phyloP scores from a whole-genome alignment of 2,888 invertebrate species.

The Resseliella maxima region DNA sequence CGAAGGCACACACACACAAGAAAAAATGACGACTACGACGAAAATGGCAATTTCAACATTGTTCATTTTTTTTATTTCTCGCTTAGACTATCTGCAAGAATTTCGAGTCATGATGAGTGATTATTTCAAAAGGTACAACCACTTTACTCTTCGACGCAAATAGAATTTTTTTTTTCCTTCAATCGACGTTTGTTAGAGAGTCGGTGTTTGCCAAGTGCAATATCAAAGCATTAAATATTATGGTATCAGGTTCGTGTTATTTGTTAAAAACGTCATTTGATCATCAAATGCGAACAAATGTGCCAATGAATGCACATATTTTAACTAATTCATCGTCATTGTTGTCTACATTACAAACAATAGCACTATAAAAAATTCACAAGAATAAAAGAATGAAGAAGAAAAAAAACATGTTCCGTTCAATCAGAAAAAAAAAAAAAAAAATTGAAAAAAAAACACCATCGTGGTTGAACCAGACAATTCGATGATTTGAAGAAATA shows the following conservation, averaged over 20 bases:
- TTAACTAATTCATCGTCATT: background rate
- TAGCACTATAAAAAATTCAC: conserved; percentile 21
- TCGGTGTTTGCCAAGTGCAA: conserved; percentile 29
- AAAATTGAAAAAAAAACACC: background rate
- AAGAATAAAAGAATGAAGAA: background rate
- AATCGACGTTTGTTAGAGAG: background rate
- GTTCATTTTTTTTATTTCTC: background rate
- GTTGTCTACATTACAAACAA: conserved; percentile 32
- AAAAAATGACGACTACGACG: background rate
- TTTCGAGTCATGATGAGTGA: conserved; percentile 6
- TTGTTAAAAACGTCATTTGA: conserved; percentile 39
- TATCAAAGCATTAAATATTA: background rate
- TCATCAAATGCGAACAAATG: conserved; percentile 49
- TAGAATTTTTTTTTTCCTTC: background rate
- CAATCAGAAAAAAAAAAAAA: background rate
- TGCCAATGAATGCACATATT: conserved; percentile 55
- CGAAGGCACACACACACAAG: background rate
- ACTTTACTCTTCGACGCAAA: background rate
- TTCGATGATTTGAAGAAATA: background rate
- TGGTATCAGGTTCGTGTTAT: conserved; percentile 28
- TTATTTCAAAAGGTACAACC: background rate
- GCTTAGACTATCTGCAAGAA: background rate
- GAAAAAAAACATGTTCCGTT: background rate
- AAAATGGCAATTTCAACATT: background rate
- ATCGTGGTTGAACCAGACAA: background rate